Evolutionary conservation across 2,797 vertebrate species (phyloP).

Genomic region (Ceryle rudis): DNA sequence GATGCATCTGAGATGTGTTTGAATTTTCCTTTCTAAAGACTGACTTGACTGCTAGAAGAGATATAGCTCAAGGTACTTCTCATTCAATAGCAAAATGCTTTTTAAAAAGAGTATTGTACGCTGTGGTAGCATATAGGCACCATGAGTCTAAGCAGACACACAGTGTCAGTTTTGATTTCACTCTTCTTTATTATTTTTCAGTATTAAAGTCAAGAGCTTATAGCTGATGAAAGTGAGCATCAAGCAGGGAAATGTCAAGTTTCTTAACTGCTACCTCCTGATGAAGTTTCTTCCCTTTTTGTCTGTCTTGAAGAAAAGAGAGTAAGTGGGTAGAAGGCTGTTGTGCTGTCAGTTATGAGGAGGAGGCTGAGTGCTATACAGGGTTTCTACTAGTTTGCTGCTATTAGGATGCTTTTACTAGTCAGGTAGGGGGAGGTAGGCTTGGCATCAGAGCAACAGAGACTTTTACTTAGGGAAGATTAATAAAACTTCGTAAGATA

Average conservation of each 20-base stretch:
- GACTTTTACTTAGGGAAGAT: neutral
- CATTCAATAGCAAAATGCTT: neutral
- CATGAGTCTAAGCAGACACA: neutral
- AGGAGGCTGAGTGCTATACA: neutral
- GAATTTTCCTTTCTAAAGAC: neutral
- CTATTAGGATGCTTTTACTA: slow-evolving; percentile 23
- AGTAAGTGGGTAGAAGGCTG: neutral
- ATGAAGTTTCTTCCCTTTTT: slow-evolving; percentile 40
- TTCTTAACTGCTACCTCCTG: neutral
- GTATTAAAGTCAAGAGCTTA: slow-evolving; percentile 10
- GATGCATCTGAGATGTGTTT: neutral
- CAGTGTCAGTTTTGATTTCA: neutral
- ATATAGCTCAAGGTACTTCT: neutral
- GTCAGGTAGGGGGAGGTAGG: neutral
- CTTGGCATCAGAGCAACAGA: neutral
- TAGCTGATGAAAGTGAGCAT: slow-evolving; percentile 46
- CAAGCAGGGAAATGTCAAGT: slow-evolving; percentile 39
- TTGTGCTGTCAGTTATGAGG: slow-evolving; percentile 29
- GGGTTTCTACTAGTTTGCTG: slow-evolving; percentile 21
- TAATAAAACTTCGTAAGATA: neutral
- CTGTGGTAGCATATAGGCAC: neutral
- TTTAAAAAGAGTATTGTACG: neutral
- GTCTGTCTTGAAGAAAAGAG: slow-evolving; percentile 42
- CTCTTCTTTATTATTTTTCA: slow-evolving; percentile 13
- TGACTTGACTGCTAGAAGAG: neutral